Base-by-base conservation (phyloP, 2,797 vertebrate species). In the Merluccius polli region DNA sequence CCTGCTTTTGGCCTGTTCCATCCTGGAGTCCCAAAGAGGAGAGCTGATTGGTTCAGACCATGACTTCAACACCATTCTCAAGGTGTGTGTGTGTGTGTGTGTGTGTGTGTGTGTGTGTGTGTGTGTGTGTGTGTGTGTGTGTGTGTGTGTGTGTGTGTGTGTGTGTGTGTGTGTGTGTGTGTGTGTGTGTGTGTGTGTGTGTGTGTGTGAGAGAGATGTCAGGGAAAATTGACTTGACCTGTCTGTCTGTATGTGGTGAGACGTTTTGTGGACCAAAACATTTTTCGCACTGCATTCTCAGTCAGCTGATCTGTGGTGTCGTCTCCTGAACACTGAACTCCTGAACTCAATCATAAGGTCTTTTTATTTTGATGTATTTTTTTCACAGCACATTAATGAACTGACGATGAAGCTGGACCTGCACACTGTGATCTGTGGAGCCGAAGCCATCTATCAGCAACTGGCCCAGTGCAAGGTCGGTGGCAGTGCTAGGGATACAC, bases 41-140 rank as follows among this genome's bases (percentile, higher is more conserved):
- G 93, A 95, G 38, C 92, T 98, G 78, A 97, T 97, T 77, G 94
- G 95, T 63, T 96, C 96, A 0, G 91, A 96, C 83, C 95, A 96
- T 1, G 96, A 96, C 87, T 97, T 97, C 79, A 98, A 96, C 75
- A 96, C 96, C 15, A 98, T 98, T 73, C 94, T 98, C n/a, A 98
- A 98, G 91, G 96, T 97, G 78, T 81, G 82, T 70, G 18, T 74
- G 33, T 77, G 71, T 75, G 18, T 41, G 31, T 1, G 35, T 7
- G 59, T 18, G n/a, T 1, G 44, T 7, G 44, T 18, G 67, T 74
- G n/a, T 27, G 27, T 70, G 38, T 71, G 65, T 76, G n/a, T 71
- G 18, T 72, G 52, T 68, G 15, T 15, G 41, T 4, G n/a, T 1
- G 44, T 7, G 44, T 18, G 67, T 74, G n/a, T 27, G 27, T 70